Evolutionary conservation across 2,888 invertebrate species (phyloP), one percentile per base, ranked within the genome.

Genomic region (Calephelis perditalis): DNA sequence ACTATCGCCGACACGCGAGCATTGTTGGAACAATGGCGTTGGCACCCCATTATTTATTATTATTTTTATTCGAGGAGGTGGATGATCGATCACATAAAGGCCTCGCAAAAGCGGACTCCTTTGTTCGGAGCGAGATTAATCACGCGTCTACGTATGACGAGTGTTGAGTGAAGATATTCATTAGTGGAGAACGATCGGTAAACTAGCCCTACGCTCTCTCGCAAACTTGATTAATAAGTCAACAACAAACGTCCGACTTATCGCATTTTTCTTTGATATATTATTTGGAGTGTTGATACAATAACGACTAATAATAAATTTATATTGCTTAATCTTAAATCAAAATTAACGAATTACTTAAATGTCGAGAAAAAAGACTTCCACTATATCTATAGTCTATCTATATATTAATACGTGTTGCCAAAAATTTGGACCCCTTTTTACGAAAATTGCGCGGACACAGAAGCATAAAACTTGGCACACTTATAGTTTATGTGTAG

Each of bases 41-140:
- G 75, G 78, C 72, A 69, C 79, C 78, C 78, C 77, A 78, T 84
- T 86, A 85, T 83, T 86, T 84, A 86, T 86, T 85, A 87, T 86
- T 88, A 86, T 87, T 88, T 86, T 88, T 87, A 87, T 87, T 83
- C 79, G 79, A 79, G 78, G 78, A 80, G 82, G 79, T 79, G 79
- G 78, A 81, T 87, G 87, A 89, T 89, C 86, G 89, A 90, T 90
- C 77, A 80, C 68, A 70, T 68, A 70, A 75, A 81, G 83, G 84
- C 82, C 77, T 77, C 77, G 79, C 81, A 77, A 78, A 83, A 82
- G 81, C 79, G 75, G 77, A 79, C 76, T 79, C 82, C 85, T 87
- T 90, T 89, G 88, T 90, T 84, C 81, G 75, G 70, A 67, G 74
- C 72, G 79, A 83, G 83, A 88, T 87, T 87, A 86, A 89, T 89